These are phyloP conservation scores for Oophaga sylvatica DNA, from an alignment of 2,797 vertebrate species.

Conservation along the genomic window DNA sequence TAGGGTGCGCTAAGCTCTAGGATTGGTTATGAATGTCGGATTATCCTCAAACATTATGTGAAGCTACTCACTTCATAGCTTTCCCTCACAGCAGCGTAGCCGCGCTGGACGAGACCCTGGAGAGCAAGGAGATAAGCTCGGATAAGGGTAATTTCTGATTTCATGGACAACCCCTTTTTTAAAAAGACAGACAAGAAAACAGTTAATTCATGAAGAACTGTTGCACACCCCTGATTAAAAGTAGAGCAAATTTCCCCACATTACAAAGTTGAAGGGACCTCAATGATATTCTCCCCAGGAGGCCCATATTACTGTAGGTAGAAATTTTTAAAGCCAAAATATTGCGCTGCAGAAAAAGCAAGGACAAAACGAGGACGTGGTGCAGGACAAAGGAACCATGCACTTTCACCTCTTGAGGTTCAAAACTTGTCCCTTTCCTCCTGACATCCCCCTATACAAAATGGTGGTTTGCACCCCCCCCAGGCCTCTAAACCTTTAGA, in stretches of 20 bases:
- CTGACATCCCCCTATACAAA: no score
- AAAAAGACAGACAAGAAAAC: constrained; percentile 65
- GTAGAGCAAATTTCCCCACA: constrained; percentile 9
- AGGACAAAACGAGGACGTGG: neutral
- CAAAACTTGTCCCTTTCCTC: no score
- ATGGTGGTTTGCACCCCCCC: no score
- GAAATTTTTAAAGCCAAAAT: neutral
- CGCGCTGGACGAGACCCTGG: constrained; percentile 93
- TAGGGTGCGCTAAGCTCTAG: neutral
- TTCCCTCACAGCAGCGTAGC: constrained; percentile 89
- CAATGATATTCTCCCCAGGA: neutral
- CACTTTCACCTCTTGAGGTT: no score
- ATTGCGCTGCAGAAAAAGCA: neutral
- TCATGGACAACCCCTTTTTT: constrained; percentile 95
- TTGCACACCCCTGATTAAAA: constrained; percentile 21
- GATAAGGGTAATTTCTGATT: constrained; percentile 97
- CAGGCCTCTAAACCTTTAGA: neutral
- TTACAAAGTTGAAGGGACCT: neutral
- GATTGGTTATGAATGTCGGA: constrained; percentile 18
- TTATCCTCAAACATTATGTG: constrained; percentile 22
- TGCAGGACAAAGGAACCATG: neutral
- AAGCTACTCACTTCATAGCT: constrained; percentile 88
- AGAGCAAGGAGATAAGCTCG: constrained; percentile 95
- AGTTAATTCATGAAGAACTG: constrained; percentile 36
- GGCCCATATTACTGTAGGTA: constrained; percentile 7